Percentiles rank a stretch among this genome's conserved stretches.
Conservation (phyloP, 53 echinoderm and acorn worm genomes). For the Hippasteria phrygiana region DNA sequence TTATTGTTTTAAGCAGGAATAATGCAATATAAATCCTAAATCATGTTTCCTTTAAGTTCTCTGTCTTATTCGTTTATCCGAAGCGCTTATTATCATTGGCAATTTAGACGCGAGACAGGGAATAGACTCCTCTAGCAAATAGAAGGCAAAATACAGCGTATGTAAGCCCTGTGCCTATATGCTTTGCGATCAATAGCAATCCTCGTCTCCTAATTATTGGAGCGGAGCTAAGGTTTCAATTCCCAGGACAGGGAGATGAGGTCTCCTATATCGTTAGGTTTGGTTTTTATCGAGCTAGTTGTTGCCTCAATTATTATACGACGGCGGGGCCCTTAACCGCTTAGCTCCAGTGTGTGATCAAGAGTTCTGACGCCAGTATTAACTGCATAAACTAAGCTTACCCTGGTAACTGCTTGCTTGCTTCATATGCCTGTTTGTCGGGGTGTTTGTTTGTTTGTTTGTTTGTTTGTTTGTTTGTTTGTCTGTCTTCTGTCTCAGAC, state of each 20-base stretch:
- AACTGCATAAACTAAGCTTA: too few relatives aligned
- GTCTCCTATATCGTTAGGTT: background rate
- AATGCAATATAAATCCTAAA: too few relatives aligned
- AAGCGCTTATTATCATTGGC: background rate
- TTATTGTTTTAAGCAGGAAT: too few relatives aligned
- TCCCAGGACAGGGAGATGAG: background rate
- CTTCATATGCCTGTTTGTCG: too few relatives aligned
- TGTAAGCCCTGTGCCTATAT: slow-evolving; percentile 20
- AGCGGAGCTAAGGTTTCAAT: slow-evolving; percentile 35
- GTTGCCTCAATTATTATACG: background rate
- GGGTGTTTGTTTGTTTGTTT: too few relatives aligned
- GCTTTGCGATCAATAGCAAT: slow-evolving; percentile 55
- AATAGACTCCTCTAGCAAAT: slow-evolving; percentile 10
- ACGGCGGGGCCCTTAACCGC: background rate
- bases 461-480: too few relatives aligned
- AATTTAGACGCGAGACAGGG: background rate
- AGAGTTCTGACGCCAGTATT: too few relatives aligned
- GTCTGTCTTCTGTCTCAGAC: too few relatives aligned
- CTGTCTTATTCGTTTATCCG: background rate
- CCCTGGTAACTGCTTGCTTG: too few relatives aligned
- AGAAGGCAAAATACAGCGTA: slow-evolving; percentile 21
- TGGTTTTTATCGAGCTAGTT: background rate
- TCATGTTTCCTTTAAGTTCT: too few relatives aligned
- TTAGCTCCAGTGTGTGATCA: too few relatives aligned
- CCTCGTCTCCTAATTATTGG: slow-evolving; percentile 45